Base-by-base conservation (phyloP, 2,113 vertebrate genomes). In the Perccottus glenii region DNA sequence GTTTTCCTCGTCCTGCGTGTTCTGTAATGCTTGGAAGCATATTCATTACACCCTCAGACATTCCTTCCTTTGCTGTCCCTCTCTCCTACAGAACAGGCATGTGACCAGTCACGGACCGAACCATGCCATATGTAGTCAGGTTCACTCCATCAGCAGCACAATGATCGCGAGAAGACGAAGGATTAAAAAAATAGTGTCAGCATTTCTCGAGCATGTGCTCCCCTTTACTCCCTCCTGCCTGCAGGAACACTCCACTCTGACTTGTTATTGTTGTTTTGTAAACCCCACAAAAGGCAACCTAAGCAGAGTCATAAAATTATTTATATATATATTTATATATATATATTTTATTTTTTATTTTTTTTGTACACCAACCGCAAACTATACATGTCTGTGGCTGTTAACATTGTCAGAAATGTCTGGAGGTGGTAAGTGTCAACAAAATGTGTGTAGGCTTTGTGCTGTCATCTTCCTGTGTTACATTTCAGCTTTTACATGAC, bases 111-210 rank as follows among this genome's bases (percentile, higher is more conserved):
- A 0, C 49, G 11, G 74, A 43, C 73, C 70, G 70, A n/a, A 60
- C 73, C 85, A 76, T 46, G 78, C 89, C 87, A 88, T 90, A 90
- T 90, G 89, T 85, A 89, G 84, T 83, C 74, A 83, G 65, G 57
- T 70, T 70, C 51, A 58, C 53, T 52, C 5, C 44, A 19, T 46
- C 63, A 15, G 42, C 48, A 16, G 45, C 11, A 11, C 42, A 75
- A 65, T 3, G 51, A 73, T 64, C 47, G 75, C 77, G 67, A 82
- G 75, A 82, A 69, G 53, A 68, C 49, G 0, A 58, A 16, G 48
- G 16, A 53, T 15, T 7, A 33, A 43, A 50, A 58, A 84, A 61
- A 73, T 48, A n/a, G 61, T 16, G 67, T 82, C 87, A 91, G 87
- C 83, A 64, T 65, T 81, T 85, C 74, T 80, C 19, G 60, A 60